Percentiles rank a stretch among this genome's conserved stretches.
These are phyloP conservation scores for Phymatocera aterrima DNA, from an alignment of 2,888 invertebrate genomes.

Conservation along the genomic window DNA sequence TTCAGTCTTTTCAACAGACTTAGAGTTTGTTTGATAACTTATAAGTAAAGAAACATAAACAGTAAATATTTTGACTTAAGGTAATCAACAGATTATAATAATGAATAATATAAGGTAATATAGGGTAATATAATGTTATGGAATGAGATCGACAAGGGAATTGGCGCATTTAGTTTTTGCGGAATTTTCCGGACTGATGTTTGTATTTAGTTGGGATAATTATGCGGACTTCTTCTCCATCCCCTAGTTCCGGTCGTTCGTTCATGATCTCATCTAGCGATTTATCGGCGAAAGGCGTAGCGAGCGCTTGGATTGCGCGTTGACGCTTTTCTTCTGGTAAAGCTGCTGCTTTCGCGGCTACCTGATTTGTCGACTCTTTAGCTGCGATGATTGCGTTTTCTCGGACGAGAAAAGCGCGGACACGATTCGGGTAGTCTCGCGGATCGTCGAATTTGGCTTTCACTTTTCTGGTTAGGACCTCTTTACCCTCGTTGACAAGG, in stretches of 20 bases:
- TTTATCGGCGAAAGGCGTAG: neutral
- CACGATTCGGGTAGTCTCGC: neutral
- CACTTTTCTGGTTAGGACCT: neutral
- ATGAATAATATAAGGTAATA: no score
- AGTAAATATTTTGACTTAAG: no score
- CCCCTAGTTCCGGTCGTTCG: neutral
- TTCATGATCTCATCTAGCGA: neutral
- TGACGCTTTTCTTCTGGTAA: neutral
- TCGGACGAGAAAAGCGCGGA: neutral
- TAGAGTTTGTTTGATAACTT: no score
- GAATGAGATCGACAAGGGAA: no score
- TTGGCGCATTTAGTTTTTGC: no score
- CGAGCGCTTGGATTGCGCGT: neutral
- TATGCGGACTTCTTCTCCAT: neutral
- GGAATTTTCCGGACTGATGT: no score
- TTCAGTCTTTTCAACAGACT: no score
- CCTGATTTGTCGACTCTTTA: neutral
- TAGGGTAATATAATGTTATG: no score
- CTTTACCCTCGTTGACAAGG: constrained; percentile 21
- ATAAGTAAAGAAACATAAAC: no score
- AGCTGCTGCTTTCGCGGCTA: neutral
- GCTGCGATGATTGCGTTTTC: neutral
- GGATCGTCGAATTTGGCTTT: neutral
- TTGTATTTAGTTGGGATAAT: neutral
- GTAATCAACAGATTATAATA: no score